Conservation (phyloP, 1,140 invertebrate genomes). For the Drosophila orosa region DNA sequence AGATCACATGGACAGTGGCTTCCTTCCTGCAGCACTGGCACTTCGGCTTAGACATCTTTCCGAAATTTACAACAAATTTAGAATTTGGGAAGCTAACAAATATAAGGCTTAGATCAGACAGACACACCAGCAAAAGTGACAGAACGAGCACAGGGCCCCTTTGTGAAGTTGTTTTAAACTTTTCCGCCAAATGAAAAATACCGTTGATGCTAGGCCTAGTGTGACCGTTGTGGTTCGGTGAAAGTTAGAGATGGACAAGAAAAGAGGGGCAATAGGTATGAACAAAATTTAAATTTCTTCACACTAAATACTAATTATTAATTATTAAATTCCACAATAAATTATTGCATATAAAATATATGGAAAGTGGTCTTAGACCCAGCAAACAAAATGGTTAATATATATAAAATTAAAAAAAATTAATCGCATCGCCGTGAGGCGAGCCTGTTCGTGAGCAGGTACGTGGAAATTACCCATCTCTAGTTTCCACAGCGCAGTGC, state of each 20-base stretch:
- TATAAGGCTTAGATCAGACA: neutral
- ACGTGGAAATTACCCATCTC: slow-evolving; percentile 6
- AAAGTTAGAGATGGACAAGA: slow-evolving; percentile 5
- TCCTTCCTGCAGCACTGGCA: slow-evolving; percentile 70
- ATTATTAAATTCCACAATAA: neutral
- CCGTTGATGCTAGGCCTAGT: slow-evolving; percentile 4
- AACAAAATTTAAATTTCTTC: neutral
- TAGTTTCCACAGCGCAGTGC: slow-evolving; percentile 27
- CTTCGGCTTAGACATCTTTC: slow-evolving; percentile 12
- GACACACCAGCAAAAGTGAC: neutral
- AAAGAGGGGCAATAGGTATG: neutral
- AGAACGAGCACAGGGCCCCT: neutral
- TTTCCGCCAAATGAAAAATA: slow-evolving; percentile 11
- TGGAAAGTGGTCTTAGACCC: too few species aligned
- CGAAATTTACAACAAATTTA: slow-evolving; percentile 2
- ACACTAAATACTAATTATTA: neutral
- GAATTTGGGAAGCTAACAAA: slow-evolving; percentile 14
- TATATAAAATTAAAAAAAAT: neutral
- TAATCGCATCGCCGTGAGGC: neutral
- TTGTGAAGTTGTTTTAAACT: neutral
- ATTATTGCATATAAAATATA: neutral
- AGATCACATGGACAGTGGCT: slow-evolving; percentile 89
- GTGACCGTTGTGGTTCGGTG: neutral
- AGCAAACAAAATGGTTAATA: neutral
- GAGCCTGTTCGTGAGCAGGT: neutral